Evolutionary conservation across 2,888 invertebrate genomes (phyloP).

Genomic region (Mylabris sibirica): DNA sequence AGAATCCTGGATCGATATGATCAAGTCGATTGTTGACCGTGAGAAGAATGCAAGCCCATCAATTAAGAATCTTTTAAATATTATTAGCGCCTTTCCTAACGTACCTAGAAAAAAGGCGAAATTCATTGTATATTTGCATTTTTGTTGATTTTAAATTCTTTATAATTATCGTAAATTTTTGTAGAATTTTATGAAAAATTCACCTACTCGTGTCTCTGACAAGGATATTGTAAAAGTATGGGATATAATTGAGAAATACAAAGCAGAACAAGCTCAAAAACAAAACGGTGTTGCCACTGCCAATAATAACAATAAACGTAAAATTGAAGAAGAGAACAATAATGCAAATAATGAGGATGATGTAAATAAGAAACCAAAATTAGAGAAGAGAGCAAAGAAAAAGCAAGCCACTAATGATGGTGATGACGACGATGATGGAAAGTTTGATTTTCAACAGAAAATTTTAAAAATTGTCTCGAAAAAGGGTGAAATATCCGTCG

Average conservation of each 20-base stretch:
- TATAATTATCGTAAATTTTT: slow-evolving; percentile 28
- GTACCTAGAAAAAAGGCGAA: slow-evolving; percentile 87
- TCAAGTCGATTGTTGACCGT: slow-evolving; percentile 71
- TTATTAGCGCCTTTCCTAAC: slow-evolving; percentile 74
- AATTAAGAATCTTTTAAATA: slow-evolving; percentile 70
- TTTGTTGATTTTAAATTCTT: neutral
- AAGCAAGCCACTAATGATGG: too few relatives aligned
- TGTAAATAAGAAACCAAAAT: slow-evolving; percentile 45
- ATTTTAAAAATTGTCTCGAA: slow-evolving; percentile 59
- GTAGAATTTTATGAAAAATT: slow-evolving; percentile 74
- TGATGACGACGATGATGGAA: slow-evolving; percentile 24
- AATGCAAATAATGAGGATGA: slow-evolving; percentile 19
- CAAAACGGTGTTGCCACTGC: slow-evolving; percentile 16
- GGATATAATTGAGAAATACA: slow-evolving; percentile 62
- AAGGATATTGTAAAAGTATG: slow-evolving; percentile 73
- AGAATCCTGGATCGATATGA: slow-evolving; percentile 79
- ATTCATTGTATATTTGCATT: slow-evolving; percentile 71
- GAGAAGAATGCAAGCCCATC: slow-evolving; percentile 65
- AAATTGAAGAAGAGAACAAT: slow-evolving; percentile 25
- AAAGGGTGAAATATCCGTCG: slow-evolving; percentile 70
- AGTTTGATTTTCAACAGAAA: slow-evolving; percentile 45
- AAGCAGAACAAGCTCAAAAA: slow-evolving; percentile 39
- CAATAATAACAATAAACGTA: slow-evolving; percentile 30
- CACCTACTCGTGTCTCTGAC: slow-evolving; percentile 66
- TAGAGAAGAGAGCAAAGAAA: slow-evolving; percentile 12